Percentiles rank a stretch among this genome's conserved stretches.
These are phyloP conservation scores for Apis florea DNA, from an alignment of 1,140 invertebrate genomes.

Conservation along the genomic window DNA sequence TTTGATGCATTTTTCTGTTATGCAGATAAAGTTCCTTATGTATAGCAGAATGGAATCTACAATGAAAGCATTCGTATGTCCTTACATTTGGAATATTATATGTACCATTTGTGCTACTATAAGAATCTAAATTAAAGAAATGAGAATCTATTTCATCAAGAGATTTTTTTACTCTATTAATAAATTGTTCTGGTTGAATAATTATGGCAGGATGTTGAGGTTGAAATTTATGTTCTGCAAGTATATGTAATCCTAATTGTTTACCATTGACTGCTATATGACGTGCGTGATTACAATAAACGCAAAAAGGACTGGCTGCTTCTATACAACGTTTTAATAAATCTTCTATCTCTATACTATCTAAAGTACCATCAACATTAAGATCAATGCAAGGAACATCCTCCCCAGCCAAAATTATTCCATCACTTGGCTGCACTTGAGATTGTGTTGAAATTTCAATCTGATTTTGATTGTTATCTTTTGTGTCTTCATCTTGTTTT, in stretches of 20 bases:
- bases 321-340: constrained; percentile 87
- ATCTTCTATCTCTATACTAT: constrained; percentile 86
- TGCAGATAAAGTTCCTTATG: constrained; percentile 92
- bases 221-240: constrained; percentile 88
- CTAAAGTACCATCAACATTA: constrained; percentile 86
- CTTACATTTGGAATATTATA: constrained; percentile 80
- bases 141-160: constrained; percentile 82
- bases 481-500: neutral
- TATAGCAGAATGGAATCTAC: constrained; percentile 86
- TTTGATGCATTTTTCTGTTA: constrained; percentile 91
- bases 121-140: constrained; percentile 87
- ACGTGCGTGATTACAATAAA: constrained; percentile 91
- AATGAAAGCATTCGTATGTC: constrained; percentile 91
- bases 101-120: constrained; percentile 81
- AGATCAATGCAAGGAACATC: constrained; percentile 86
- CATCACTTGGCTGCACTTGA: constrained; percentile 53
- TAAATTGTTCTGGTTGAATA: constrained; percentile 83
- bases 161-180: constrained; percentile 83
- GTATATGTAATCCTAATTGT: constrained; percentile 88
- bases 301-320: constrained; percentile 85
- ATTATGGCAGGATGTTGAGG: constrained; percentile 80
- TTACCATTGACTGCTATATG: constrained; percentile 91
- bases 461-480: neutral
- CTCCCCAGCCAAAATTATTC: constrained; percentile 81
- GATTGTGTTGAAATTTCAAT: constrained; percentile 17